phyloP scores from a whole-genome alignment of 2,888 invertebrate genomes.

The Pandemis corylana region DNA sequence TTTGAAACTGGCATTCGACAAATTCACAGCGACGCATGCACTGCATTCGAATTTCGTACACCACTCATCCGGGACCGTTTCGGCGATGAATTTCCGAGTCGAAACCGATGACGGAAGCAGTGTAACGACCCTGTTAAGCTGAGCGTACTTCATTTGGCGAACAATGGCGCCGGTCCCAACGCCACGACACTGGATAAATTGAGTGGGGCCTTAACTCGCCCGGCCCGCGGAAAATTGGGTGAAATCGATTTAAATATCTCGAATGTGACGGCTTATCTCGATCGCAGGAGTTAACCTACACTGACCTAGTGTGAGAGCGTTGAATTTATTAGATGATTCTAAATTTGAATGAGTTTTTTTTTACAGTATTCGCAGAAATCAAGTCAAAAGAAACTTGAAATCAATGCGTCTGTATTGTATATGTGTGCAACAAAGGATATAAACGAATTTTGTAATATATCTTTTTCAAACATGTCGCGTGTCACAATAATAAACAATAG shows the following conservation, averaged over 20 bases:
- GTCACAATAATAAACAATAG: not conserved
- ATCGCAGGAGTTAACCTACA: conserved; percentile 68
- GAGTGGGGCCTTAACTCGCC: conserved; percentile 76
- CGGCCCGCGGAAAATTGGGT: conserved; percentile 82
- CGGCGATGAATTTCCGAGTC: conserved; percentile 40
- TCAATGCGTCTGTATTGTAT: too few species aligned
- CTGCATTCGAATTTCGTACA: conserved; percentile 34
- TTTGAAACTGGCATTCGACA: conserved; percentile 21
- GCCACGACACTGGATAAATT: conserved; percentile 81
- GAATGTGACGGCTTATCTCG: conserved; percentile 81
- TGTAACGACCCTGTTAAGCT: conserved; percentile 74
- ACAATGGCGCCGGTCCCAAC: conserved; percentile 75
- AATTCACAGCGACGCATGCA: conserved; percentile 17
- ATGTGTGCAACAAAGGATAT: too few species aligned
- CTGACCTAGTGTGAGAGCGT: conserved; percentile 32
- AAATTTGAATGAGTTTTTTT: conserved; percentile 5
- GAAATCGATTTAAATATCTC: conserved; percentile 85
- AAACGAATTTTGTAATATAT: too few species aligned
- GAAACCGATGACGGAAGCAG: conserved; percentile 66
- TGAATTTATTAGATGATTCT: conserved; percentile 19
- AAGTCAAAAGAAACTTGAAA: too few species aligned
- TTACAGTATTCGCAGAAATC: not conserved
- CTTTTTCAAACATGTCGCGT: too few species aligned
- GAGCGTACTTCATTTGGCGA: conserved; percentile 81
- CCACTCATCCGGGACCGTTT: conserved; percentile 34